phyloP scores from a whole-genome alignment of 2,797 vertebrate genomes.

The Schizopygopsis malacanthus region DNA sequence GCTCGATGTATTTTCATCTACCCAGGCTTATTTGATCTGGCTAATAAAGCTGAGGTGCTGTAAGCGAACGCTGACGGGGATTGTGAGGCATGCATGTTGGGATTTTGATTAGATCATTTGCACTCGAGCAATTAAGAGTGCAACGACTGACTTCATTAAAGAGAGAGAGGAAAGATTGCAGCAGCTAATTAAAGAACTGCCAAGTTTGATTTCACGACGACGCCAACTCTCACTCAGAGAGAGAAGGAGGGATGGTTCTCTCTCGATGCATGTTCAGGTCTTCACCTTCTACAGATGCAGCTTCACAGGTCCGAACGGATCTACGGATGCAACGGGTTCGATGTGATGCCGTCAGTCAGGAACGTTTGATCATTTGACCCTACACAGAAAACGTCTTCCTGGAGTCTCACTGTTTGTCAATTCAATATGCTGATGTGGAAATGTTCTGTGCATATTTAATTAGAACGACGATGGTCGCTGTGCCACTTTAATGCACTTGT shows the following conservation, averaged over 20 bases:
- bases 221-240: slow-evolving; percentile 9
- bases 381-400: slow-evolving; percentile 55
- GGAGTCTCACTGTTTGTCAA: not conserved
- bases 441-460: not conserved
- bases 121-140: slow-evolving; percentile 72
- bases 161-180: slow-evolving; percentile 70
- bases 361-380: not conserved
- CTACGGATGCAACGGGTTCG: slow-evolving; percentile 13
- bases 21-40: not conserved
- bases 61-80: slow-evolving; percentile 29
- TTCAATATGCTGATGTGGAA: not conserved
- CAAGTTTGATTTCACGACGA: slow-evolving; percentile 69
- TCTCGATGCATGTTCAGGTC: not conserved
- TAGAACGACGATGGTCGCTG: slow-evolving; percentile 9
- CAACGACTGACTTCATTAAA: slow-evolving; percentile 64
- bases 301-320: not conserved
- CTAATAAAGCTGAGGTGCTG: slow-evolving; percentile 23
- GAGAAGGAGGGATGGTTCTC: too few species aligned
- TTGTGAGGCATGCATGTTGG: slow-evolving; percentile 27
- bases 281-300: not conserved
- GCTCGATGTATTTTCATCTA: not conserved
- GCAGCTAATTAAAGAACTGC: slow-evolving; percentile 77
- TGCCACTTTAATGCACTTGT: slow-evolving; percentile 23
- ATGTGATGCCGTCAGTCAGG: slow-evolving; percentile 21
- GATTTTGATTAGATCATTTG: slow-evolving; percentile 71